These are phyloP conservation scores for Aphidoletes aphidimyza DNA, from an alignment of 2,888 invertebrate genomes.

Conservation along the genomic window DNA sequence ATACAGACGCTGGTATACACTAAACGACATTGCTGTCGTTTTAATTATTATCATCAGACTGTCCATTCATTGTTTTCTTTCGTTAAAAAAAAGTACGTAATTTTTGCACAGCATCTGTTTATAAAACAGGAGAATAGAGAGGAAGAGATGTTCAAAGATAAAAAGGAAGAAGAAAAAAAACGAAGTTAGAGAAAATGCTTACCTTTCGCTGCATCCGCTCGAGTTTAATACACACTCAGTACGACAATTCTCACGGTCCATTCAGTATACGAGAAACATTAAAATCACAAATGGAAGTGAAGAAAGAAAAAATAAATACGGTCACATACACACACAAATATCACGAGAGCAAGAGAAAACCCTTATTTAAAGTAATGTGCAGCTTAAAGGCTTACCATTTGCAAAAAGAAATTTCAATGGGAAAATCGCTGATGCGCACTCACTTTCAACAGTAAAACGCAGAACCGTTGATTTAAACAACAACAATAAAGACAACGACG, in stretches of 20 bases:
- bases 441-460: background rate
- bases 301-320: too few relatives aligned
- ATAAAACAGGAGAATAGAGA: background rate
- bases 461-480: background rate
- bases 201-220: conserved; percentile 6
- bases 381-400: conserved; percentile 52
- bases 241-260: conserved; percentile 14
- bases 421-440: conserved; percentile 49
- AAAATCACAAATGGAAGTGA: background rate
- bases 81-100: conserved; percentile 15
- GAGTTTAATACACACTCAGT: conserved; percentile 5
- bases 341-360: background rate
- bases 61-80: conserved; percentile 35
- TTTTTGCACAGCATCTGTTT: conserved; percentile 46
- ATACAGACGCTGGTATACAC: conserved; percentile 22
- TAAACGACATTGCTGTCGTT: conserved; percentile 1
- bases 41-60: conserved; percentile 47
- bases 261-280: conserved; percentile 14
- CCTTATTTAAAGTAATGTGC: conserved; percentile 45
- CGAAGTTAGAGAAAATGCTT: background rate
- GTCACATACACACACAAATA: too few relatives aligned
- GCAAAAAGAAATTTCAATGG: conserved; percentile 41
- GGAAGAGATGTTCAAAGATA: background rate
- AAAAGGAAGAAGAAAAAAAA: background rate
- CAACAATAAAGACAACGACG: background rate